phyloP scores from a whole-genome alignment of 1,140 invertebrate species.

The Diprion similis region DNA sequence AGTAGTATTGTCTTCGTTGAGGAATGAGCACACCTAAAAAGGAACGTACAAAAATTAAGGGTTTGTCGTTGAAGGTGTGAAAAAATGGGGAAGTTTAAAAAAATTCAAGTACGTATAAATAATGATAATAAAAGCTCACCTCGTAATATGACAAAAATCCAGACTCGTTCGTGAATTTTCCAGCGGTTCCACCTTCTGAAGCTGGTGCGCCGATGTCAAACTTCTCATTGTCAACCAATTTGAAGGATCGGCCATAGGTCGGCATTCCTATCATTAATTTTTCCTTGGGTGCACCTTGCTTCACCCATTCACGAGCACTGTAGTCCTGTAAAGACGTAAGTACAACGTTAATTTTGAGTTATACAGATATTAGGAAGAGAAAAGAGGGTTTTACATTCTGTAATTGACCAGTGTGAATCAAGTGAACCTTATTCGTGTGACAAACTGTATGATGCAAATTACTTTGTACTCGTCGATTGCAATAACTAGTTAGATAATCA shows the following conservation, averaged over 20 bases:
- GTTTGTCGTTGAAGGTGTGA: conserved; percentile 5
- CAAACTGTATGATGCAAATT: too few species aligned
- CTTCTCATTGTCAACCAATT: conserved; percentile 84
- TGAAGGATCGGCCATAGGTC: conserved; percentile 94
- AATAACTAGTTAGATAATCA: too few species aligned
- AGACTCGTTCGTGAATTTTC: conserved; percentile 86
- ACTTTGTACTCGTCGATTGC: too few species aligned
- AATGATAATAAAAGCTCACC: conserved; percentile 53
- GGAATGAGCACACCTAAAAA: conserved; percentile 83
- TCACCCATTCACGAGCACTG: conserved; percentile 91
- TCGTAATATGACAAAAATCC: conserved; percentile 96
- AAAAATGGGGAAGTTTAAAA: conserved; percentile 15
- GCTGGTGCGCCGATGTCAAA: conserved; percentile 94
- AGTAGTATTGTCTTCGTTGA: conserved; percentile 89
- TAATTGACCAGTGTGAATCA: too few species aligned
- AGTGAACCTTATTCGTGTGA: too few species aligned
- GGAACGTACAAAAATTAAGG: not conserved
- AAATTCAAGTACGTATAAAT: conserved; percentile 17
- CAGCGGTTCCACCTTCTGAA: conserved; percentile 81
- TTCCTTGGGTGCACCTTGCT: conserved; percentile 92
- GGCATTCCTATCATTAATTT: conserved; percentile 96
- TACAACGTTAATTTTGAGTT: not conserved
- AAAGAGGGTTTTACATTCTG: too few species aligned
- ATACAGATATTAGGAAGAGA: too few species aligned
- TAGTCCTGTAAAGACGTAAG: conserved; percentile 72